A percentile compares a stretch with the other conserved stretches of the same genome.
Conservation (phyloP, 2,888 invertebrate genomes). For the Melinaea marsaeus region DNA sequence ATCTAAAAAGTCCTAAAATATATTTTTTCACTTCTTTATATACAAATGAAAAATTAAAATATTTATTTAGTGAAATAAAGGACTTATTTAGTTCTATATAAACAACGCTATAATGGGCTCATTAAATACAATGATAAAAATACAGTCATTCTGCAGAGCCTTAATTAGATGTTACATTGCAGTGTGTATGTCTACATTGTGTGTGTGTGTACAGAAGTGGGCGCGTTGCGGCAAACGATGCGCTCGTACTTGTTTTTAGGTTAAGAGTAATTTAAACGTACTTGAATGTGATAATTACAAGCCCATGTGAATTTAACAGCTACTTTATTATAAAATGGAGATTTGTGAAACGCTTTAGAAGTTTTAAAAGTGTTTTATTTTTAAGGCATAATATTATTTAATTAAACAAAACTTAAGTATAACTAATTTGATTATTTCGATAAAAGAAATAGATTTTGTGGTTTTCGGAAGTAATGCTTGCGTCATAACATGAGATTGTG, state of each 20-base stretch:
- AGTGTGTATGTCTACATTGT: slow-evolving; percentile 15
- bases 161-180: slow-evolving; percentile 23
- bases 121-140: slow-evolving; percentile 6
- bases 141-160: slow-evolving; percentile 14
- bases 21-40: no score
- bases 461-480: no score
- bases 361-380: no score
- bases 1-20: no score
- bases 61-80: no score
- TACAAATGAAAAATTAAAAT: no score
- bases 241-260: slow-evolving; percentile 25
- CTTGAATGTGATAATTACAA: slow-evolving; percentile 29
- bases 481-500: no score
- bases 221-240: slow-evolving; percentile 21
- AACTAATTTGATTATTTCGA: no score
- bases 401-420: no score
- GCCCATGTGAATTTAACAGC: slow-evolving; percentile 18
- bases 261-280: slow-evolving; percentile 30
- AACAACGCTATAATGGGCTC: slow-evolving; percentile 1
- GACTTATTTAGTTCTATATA: not conserved
- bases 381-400: no score
- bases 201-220: slow-evolving; percentile 20
- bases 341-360: not conserved
- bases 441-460: no score
- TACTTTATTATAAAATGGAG: slow-evolving; percentile 14